These are phyloP conservation scores for Dastarcus helophoroides DNA, from an alignment of 2,888 invertebrate genomes.

Conservation along the genomic window DNA sequence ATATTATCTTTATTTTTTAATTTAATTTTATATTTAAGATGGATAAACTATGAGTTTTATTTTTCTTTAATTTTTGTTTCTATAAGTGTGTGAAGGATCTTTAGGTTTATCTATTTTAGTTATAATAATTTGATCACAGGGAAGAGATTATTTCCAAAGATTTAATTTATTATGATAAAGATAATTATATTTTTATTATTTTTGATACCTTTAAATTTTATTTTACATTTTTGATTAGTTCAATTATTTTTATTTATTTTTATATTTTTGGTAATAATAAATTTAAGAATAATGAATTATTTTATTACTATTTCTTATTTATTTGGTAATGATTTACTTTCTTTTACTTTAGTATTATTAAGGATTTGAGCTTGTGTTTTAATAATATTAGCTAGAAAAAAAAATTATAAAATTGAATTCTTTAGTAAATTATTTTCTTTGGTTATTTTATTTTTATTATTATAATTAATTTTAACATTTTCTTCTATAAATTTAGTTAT, in stretches of 20 bases:
- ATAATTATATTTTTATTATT: conserved; percentile 40
- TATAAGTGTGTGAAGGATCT: conserved; percentile 53
- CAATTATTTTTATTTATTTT: conserved; percentile 42
- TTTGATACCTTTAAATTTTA: conserved; percentile 43
- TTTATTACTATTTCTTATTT: conserved; percentile 37
- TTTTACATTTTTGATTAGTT: conserved; percentile 43
- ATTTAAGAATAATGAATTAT: conserved; percentile 31
- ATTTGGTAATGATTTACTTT: conserved; percentile 42
- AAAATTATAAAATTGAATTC: too few relatives aligned
- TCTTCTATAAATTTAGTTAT: conserved; percentile 45
- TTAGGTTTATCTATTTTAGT: conserved; percentile 53
- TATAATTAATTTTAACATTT: conserved; percentile 48
- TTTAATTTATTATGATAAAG: conserved; percentile 51
- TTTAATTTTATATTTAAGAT: conserved; percentile 39
- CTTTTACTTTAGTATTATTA: conserved; percentile 45
- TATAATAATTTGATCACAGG: conserved; percentile 48
- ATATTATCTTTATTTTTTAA: conserved; percentile 45
- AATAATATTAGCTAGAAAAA: conserved; percentile 46
- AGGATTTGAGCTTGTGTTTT: conserved; percentile 49
- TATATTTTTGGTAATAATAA: conserved; percentile 40
- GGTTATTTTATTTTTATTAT: conserved; percentile 41
- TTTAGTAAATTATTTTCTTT: conserved; percentile 45
- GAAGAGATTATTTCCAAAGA: conserved; percentile 53
- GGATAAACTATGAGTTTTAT: conserved; percentile 41
- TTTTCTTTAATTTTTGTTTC: conserved; percentile 50